Evolutionary conservation across 37 sponge, comb jelly and placozoan species (phyloP).

Genomic region (Amphimedon queenslandica): DNA sequence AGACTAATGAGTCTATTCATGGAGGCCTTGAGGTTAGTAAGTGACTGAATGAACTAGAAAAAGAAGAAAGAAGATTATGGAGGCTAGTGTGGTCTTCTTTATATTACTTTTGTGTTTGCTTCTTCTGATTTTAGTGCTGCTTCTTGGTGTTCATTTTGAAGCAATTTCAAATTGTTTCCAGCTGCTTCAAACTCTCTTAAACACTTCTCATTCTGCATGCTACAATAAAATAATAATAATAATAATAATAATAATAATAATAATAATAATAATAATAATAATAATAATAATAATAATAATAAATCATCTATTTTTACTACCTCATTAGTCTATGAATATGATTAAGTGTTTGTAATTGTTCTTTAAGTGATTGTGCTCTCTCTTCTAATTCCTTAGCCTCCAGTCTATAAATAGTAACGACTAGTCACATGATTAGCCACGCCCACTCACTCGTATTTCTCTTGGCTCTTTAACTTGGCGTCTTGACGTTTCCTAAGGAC

Average conservation of each 20-base stretch:
- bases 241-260: not conserved
- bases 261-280: not conserved
- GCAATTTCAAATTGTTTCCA: not conserved
- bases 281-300: not conserved
- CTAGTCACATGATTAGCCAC: too few species aligned
- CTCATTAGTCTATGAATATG: not conserved
- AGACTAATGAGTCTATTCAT: too few species aligned
- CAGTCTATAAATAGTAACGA: too few species aligned
- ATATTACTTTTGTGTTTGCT: too few species aligned
- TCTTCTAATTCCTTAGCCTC: not conserved
- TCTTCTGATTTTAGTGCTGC: not conserved
- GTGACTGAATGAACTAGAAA: too few species aligned
- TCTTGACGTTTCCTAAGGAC: too few species aligned
- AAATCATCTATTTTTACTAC: not conserved
- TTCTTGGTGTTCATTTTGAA: not conserved
- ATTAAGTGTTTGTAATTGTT: not conserved
- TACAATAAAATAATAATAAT: not conserved
- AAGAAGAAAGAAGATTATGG: too few species aligned
- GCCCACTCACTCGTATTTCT: too few species aligned
- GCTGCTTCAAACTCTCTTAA: not conserved
- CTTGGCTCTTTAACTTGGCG: too few species aligned
- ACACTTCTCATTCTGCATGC: not conserved
- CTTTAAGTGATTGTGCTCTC: not conserved
- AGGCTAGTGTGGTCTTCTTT: too few species aligned
- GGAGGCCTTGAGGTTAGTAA: too few species aligned